Base-by-base conservation (phyloP, 2,888 invertebrate genomes). In the Hypercompe scribonia region DNA sequence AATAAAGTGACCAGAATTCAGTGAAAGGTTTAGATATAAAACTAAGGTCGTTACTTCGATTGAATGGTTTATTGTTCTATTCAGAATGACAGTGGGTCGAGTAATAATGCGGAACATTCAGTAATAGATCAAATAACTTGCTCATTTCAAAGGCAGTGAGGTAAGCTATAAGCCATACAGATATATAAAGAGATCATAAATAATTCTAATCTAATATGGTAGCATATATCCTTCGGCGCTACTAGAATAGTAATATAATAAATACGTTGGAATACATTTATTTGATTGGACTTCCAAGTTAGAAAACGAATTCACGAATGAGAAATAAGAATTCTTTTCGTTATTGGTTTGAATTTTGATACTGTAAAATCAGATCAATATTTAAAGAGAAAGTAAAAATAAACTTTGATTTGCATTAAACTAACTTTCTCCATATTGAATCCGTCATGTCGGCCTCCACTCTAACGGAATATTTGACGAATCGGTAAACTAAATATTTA, bases 71-170 rank as follows among this genome's bases (percentile, higher is more conserved):
- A 66, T 66, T 66, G 33, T 66, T 66, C 31, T 33, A 46, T 33
- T 66, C 13, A 46, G 33, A 66, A 31, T 31, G 31, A 66, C 31
- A 46, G 18, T 13, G 33, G 4, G 4, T 66, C 46, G 28, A 21
- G 28, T 31, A 46, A 46, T 33, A 46, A 66, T 46, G 66, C 46
- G 13, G 24, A 66, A 66, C 42, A 66, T 5, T 66, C 21, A 28
- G 31, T 31, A 46, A 66, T 66, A 66, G 15, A 66, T 66, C 28
- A 66, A 66, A 66, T 66, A 66, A 66, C 28, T 46, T 46, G 33
- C 66, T 66, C 46, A 66, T 66, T 66, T 46, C 66, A 21, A 11
- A 46, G 13, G 24, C 21, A 66, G 31, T 31, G 31, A 5, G 28
- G n/a, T 39, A 65, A 39, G 7, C 39, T 42, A 65, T 42, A 42